A percentile compares a stretch with the other conserved stretches of the same genome.
These are phyloP conservation scores for Tretioscincus oriximinensis DNA, from an alignment of 2,113 vertebrate species.

Conservation along the genomic window DNA sequence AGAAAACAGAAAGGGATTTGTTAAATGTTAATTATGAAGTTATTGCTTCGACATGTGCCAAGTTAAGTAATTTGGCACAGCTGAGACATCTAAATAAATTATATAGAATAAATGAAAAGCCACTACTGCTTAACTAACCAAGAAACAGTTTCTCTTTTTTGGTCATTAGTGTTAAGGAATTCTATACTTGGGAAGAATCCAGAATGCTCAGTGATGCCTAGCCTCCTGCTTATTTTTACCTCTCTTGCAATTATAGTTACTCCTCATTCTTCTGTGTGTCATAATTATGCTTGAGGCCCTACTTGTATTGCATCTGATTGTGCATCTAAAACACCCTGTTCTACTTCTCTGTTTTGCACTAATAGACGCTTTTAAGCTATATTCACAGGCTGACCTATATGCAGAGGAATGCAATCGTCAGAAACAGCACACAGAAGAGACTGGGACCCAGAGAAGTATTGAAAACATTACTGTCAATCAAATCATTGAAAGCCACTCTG, in stretches of 20 bases:
- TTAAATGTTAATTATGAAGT: slow-evolving; percentile 68
- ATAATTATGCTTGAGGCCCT: not conserved
- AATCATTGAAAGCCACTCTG: too few species aligned
- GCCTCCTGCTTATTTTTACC: not conserved
- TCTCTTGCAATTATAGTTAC: not conserved
- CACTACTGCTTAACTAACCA: slow-evolving; percentile 27
- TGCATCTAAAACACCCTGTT: not conserved
- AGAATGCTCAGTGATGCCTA: accelerated
- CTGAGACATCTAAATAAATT: slow-evolving; percentile 37
- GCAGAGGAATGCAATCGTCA: too few species aligned
- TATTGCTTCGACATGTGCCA: slow-evolving; percentile 62
- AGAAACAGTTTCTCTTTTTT: slow-evolving; percentile 50
- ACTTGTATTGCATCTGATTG: not conserved
- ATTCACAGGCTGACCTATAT: too few species aligned
- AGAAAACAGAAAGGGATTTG: slow-evolving; percentile 64
- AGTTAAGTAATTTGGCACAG: slow-evolving; percentile 61
- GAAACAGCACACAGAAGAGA: too few species aligned
- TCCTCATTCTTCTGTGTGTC: not conserved
- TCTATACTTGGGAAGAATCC: slow-evolving; percentile 19
- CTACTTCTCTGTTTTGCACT: too few species aligned
- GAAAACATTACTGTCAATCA: too few species aligned
- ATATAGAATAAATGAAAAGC: slow-evolving; percentile 38
- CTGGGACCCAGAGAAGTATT: too few species aligned
- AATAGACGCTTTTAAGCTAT: too few species aligned
- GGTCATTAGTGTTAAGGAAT: slow-evolving; percentile 35